Conservation (phyloP, 2,797 vertebrate species). For the Salarias fasciatus region DNA sequence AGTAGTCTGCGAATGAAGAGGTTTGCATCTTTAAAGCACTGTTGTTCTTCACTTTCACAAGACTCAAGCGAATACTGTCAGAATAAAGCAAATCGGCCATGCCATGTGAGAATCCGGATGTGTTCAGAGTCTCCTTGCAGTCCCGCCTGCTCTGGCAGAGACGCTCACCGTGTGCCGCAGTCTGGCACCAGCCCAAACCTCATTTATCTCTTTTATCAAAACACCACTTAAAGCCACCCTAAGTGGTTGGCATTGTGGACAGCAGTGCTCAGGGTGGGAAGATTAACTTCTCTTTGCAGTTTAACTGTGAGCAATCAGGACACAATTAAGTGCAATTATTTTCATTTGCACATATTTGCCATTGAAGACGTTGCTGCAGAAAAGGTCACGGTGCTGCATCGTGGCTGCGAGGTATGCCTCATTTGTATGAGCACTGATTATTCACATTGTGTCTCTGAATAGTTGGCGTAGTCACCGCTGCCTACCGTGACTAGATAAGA, state of each 20-base stretch:
- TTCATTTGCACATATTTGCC: conserved; percentile 27
- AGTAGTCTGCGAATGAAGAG: neutral
- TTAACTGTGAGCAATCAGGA: conserved; percentile 3
- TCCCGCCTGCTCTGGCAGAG: conserved; percentile 24
- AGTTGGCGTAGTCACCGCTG: conserved; percentile 22
- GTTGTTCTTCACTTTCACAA: too few species aligned
- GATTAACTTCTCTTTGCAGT: conserved; percentile 17
- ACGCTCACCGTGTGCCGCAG: conserved; percentile 31
- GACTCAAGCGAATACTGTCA: too few species aligned
- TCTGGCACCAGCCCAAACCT: conserved; percentile 60
- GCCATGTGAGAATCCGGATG: conserved; percentile 17
- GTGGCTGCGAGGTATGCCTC: conserved; percentile 19
- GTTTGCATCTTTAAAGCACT: conserved; percentile 7
- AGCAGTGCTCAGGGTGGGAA: conserved; percentile 43
- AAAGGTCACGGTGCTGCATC: conserved; percentile 6
- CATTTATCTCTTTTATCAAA: conserved; percentile 68
- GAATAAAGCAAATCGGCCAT: too few species aligned
- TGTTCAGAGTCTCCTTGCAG: conserved; percentile 10
- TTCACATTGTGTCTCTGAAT: conserved; percentile 56
- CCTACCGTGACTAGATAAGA: conserved; percentile 47
- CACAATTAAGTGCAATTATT: conserved; percentile 25
- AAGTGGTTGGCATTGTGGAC: conserved; percentile 54
- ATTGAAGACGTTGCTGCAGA: neutral
- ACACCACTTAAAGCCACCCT: conserved; percentile 61
- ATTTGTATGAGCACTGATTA: conserved; percentile 52